Evolutionary conservation across 1,140 invertebrate genomes (phyloP), one percentile per base, ranked within the genome.

Genomic region (Trichonephila inaurata): DNA sequence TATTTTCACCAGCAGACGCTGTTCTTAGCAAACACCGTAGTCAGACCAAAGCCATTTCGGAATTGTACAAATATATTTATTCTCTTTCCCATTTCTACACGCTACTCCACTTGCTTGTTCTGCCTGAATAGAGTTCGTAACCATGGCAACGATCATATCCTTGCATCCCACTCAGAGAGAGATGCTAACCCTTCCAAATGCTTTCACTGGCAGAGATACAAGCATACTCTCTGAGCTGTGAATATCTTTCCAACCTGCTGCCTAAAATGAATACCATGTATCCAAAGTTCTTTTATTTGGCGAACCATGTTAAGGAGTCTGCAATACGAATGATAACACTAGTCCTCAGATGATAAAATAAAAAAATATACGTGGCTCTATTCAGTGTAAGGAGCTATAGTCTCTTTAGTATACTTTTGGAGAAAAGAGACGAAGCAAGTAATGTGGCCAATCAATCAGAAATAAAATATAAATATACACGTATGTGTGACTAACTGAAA

Each of bases 61-160:
- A 40, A 40, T 77, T 7, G 6, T 6, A 40, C 24, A 33, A 7
- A 40, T 40, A 19, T 77, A 77, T 77, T 77, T 77, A 40, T 77
- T 77, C 33, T 77, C 33, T 28, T 40, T 18, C 33, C 72, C 72
- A 33, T 33, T 33, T 77, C 28, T 18, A 28, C 72, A 40, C 24
- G 28, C 72, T n/a, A 24, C n/a, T 24, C n/a, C 51, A 51, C 66
- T 69, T 69, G 66, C n/a, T 69, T 24, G 24, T 69, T 77, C 28
- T 77, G 72, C 72, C 72, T 40, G 72, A 77, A 77, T 77, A 77
- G 72, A 33, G 4, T 28, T 19, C 28, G 72, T 77, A 40, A 77
- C 72, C 72, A 77, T 77, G 28, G 72, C 72, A 40, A 77, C 72
- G 72, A 77, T 21, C 28, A 33, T 77, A 77, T 77, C 72, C 28